Evolutionary conservation across 2,797 vertebrate genomes (phyloP), one percentile per base, ranked within the genome.

Genomic region (Acestrorhynchus altus): DNA sequence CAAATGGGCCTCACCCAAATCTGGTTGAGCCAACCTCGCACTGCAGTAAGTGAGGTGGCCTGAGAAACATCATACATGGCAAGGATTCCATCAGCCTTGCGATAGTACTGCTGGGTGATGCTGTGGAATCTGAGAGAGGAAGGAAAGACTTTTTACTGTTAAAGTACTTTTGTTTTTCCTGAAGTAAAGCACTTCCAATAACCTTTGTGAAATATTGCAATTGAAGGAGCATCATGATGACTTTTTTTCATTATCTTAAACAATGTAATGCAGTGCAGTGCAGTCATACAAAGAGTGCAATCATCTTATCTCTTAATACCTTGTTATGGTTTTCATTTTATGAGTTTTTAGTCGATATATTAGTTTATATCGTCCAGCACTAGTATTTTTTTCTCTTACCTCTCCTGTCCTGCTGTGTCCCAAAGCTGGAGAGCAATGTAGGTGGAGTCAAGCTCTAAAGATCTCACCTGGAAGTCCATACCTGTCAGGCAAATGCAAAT

Each of bases 371-470:
- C n/a, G n/a, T n/a, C n/a, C n/a, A n/a, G n/a, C n/a, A n/a, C n/a
- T n/a, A n/a, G n/a, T n/a, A n/a, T n/a, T 4, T 70, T 13, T 59
- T 54, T 47, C 8, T 59, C 26, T 61, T 28, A 84, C 95, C 95
- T 95, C 86, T 96, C 95, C 72, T 96, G 95, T 68, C 95, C 95
- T 57, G 94, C 95, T 39, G 95, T 96, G 86, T 96, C 95, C 95
- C 95, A 96, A 13, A 96, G 91, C 86, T 96, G 94, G 54, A 96
- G 85, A 47, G 87, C 92, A 79, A 95, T 80, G 12, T 86, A 88
- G 40, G 81, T 91, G 74, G 93, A 92, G 81, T 87, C 91, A 74
- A 96, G 82, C 78, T 88, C 85, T 46, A 95, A 65, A 76, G 81
- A 93, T 89, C 90, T 95, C 89, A 95, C 93, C 86, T 95, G 94